These are phyloP conservation scores for Scleropages formosus DNA, from an alignment of 2,797 vertebrate species.

Conservation along the genomic window DNA sequence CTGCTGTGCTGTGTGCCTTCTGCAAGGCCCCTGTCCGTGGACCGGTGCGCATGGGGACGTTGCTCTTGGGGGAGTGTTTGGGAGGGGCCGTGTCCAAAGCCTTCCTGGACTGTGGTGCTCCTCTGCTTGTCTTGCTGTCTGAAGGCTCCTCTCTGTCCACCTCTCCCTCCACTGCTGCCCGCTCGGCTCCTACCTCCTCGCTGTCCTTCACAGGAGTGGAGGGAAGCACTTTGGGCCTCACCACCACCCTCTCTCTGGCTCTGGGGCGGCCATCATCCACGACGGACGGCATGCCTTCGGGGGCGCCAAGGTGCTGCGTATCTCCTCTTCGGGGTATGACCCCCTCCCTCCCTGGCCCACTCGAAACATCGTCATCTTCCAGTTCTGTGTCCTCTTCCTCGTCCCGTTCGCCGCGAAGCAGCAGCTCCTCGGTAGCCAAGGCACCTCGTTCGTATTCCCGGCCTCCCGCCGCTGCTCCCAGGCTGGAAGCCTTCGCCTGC, in stretches of 20 bases:
- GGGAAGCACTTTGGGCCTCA: slow-evolving; percentile 53
- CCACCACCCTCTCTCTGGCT: slow-evolving; percentile 6
- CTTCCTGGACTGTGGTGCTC: slow-evolving; percentile 37
- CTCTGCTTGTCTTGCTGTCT: slow-evolving; percentile 65
- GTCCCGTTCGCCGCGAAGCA: slow-evolving; percentile 43
- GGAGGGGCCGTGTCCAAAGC: slow-evolving; percentile 17
- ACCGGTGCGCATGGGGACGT: slow-evolving; percentile 55
- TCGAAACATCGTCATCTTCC: slow-evolving; percentile 48
- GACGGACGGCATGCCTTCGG: slow-evolving; percentile 42
- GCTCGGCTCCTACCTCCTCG: slow-evolving; percentile 51
- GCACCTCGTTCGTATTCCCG: not conserved
- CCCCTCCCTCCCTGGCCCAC: slow-evolving; percentile 38
- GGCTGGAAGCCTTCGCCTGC: slow-evolving; percentile 27
- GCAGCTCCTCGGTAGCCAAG: slow-evolving; percentile 7
- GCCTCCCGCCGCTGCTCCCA: slow-evolving; percentile 26
- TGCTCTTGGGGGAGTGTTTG: slow-evolving; percentile 31
- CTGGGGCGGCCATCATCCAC: not conserved
- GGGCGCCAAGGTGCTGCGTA: slow-evolving; percentile 8
- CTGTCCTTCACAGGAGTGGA: slow-evolving; percentile 53
- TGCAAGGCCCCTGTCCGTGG: slow-evolving; percentile 64
- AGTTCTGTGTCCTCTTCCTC: slow-evolving; percentile 51
- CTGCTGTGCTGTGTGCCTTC: slow-evolving; percentile 57
- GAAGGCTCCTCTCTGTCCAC: slow-evolving; percentile 42
- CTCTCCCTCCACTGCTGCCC: slow-evolving; percentile 56
- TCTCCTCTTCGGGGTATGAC: slow-evolving; percentile 51